Percentiles rank a stretch among this genome's conserved stretches.
phyloP scores from a whole-genome alignment of 2,113 vertebrate genomes.

The Syngnathoides biaculeatus region DNA sequence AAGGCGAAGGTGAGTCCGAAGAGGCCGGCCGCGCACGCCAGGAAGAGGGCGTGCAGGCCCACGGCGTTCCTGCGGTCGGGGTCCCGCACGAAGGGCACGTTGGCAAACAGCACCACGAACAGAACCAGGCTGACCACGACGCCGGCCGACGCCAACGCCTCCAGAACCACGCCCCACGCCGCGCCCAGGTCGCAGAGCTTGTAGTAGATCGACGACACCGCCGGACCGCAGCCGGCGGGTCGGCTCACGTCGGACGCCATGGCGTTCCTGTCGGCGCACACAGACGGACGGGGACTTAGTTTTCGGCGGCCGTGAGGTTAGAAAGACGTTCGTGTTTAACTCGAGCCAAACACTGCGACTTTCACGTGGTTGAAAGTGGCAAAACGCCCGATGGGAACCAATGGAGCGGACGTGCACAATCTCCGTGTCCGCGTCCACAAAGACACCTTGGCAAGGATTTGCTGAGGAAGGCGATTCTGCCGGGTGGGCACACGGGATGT shows the following conservation, averaged over 20 bases:
- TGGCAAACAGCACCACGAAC: conserved; percentile 83
- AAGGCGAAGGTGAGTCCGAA: conserved; percentile 90
- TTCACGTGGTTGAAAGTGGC: background rate
- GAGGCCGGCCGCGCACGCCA: conserved; percentile 82
- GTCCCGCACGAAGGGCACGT: conserved; percentile 80
- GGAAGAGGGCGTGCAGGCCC: conserved; percentile 77
- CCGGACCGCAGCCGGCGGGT: conserved; percentile 75
- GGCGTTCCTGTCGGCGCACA: background rate
- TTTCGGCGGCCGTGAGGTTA: too few relatives aligned
- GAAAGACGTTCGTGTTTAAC: conserved; percentile 4
- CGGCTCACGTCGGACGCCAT: conserved; percentile 41
- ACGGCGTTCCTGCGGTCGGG: conserved; percentile 74
- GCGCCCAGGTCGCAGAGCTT: conserved; percentile 82
- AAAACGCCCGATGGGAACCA: background rate
- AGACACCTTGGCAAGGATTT: too few relatives aligned
- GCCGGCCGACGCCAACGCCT: conserved; percentile 80
- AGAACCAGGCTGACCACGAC: conserved; percentile 79
- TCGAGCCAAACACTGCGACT: background rate
- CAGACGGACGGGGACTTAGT: background rate
- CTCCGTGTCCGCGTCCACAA: too few relatives aligned
- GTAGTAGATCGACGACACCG: conserved; percentile 82
- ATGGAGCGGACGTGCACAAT: background rate
- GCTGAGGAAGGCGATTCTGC: too few relatives aligned
- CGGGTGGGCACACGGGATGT: too few relatives aligned
- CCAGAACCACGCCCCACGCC: conserved; percentile 87